phyloP scores from a whole-genome alignment of 2,797 vertebrate genomes.

The Enteromius viviparus region DNA sequence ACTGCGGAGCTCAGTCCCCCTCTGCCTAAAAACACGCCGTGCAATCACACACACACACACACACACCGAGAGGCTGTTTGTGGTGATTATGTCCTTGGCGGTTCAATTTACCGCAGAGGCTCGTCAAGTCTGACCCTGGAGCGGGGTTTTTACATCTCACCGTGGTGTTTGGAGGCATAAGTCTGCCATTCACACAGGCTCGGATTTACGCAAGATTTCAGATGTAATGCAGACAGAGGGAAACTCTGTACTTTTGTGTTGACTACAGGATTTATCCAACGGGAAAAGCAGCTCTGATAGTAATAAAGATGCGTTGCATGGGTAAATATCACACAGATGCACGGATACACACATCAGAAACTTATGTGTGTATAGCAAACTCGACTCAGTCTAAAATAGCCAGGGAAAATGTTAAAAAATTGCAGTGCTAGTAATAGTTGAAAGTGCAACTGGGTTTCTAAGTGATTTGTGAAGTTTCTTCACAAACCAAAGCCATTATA shows the following conservation, averaged over 20 bases:
- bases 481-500: background rate
- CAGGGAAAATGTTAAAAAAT: background rate
- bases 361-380: background rate
- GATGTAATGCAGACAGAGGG: background rate
- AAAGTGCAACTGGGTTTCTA: background rate
- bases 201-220: slow-evolving; percentile 2
- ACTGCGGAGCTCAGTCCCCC: slow-evolving; percentile 41
- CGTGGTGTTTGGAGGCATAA: background rate
- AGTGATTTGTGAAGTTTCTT: background rate
- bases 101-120: slow-evolving; percentile 43
- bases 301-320: slow-evolving; percentile 20
- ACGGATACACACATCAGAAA: background rate
- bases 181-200: slow-evolving; percentile 15
- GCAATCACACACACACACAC: slow-evolving; percentile 31
- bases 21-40: slow-evolving; percentile 38
- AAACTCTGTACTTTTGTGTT: slow-evolving; percentile 2
- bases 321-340: background rate
- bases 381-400: background rate
- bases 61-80: slow-evolving; percentile 32
- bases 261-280: background rate
- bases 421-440: background rate
- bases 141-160: slow-evolving; percentile 30
- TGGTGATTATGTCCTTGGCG: slow-evolving; percentile 45
- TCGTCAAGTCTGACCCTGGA: slow-evolving; percentile 40
- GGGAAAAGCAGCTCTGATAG: slow-evolving; percentile 10